These are phyloP conservation scores for Thaleichthys pacificus DNA, from an alignment of 2,797 vertebrate species.

Conservation along the genomic window DNA sequence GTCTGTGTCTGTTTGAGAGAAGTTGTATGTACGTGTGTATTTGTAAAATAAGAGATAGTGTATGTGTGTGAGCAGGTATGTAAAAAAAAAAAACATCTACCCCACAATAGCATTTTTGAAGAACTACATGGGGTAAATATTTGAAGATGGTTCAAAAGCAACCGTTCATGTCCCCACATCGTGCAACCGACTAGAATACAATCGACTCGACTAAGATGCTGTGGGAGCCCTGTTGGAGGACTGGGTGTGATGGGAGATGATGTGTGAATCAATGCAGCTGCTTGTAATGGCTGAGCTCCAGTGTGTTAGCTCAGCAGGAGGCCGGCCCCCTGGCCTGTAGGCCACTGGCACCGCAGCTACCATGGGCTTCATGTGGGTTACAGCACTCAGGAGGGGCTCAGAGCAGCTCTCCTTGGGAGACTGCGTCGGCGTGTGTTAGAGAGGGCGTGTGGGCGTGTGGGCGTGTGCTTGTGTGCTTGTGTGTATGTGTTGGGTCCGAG, in stretches of 20 bases:
- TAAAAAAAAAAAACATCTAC: no score
- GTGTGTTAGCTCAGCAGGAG: constrained; percentile 91
- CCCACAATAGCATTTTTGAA: no score
- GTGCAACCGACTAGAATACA: neutral
- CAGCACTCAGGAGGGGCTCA: constrained; percentile 14
- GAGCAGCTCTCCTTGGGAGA: constrained; percentile 20
- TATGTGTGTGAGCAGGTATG: no score
- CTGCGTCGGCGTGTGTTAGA: constrained; percentile 17
- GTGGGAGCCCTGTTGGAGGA: constrained; percentile 76
- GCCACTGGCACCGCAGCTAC: constrained; percentile 82
- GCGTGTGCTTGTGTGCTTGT: neutral
- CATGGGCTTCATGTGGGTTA: constrained; percentile 69
- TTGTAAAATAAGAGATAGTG: neutral
- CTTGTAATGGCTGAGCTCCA: constrained; percentile 94
- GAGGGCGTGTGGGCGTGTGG: constrained; percentile 5
- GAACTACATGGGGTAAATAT: no score
- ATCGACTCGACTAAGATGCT: constrained; percentile 8
- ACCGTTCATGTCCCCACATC: no score
- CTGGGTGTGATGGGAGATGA: constrained; percentile 88
- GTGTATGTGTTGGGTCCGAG: neutral
- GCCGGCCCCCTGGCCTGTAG: constrained; percentile 86
- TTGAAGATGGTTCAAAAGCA: no score
- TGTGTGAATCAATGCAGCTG: constrained; percentile 92
- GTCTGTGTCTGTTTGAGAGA: neutral
- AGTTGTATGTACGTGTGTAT: neutral